Base-by-base conservation (phyloP, 1,140 invertebrate species). In the Akabosia matsudoensis region DNA sequence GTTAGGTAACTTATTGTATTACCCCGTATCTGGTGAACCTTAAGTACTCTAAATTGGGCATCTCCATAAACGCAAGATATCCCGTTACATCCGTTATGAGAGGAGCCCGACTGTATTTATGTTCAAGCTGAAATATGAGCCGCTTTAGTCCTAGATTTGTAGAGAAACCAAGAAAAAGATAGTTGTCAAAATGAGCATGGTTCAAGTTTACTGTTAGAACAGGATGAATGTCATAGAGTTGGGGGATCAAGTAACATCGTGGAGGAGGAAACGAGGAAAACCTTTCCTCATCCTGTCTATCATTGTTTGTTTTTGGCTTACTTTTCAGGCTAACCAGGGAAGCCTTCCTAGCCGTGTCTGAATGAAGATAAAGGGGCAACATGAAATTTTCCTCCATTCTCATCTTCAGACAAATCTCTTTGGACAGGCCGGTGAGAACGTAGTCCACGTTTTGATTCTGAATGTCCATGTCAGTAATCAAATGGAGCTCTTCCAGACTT, bases 401-500 rank as follows among this genome's bases (percentile, higher is more conserved):
- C 37, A 72, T 45, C 24, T 72, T 34, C 24, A 22, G 13, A 22
- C 70, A 72, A 34, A 72, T 51, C 22, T 72, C 37, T 26, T 72
- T 72, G 18, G 70, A 26, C 26, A 72, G 26, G 24, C 70, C 70
- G 2, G 70, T 72, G 1, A 72, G 70, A 3, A 72, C 70, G 45
- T 72, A 34, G 26, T 72, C 70, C 22, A 77, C 72, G 51, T 74
- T 73, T 70, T 77, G 54, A 52, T 74, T 77, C 24, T 34, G 34
- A 14, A 61, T 70, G 52, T 77, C 76, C 76, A 77, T 77, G 18
- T 77, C 76, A 0, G 76, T 77, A 1, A 71, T 26, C 22, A 77
- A 73, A 31, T 73, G 70, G 2, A 77, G 33, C 54, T 74, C 72
- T 70, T 73, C 76, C 13, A 77, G 72, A 16, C 70, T 74, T 1